Evolutionary conservation across 2,113 vertebrate genomes (phyloP), one percentile per base, ranked within the genome.

Genomic region (Zosterops pallidus): DNA sequence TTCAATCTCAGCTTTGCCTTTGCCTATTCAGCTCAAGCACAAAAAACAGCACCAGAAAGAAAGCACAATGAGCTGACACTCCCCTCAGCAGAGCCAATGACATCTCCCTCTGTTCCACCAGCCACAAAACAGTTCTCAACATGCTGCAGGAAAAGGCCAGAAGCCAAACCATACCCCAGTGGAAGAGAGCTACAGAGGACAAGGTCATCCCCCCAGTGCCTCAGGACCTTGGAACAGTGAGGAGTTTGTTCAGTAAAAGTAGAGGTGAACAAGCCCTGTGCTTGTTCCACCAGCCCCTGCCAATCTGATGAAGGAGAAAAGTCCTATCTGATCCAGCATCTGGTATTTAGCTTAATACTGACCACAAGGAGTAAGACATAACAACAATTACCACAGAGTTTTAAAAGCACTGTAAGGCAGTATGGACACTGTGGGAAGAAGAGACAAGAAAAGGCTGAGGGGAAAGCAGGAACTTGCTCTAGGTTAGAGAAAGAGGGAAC

Each of bases 181-280:
- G 79, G 88, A 92, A 90, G 71, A 65, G 28, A 83, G 50, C 41
- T 77, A 57, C 79, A 46, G 55, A 85, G 75, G 75, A 76, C 82
- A 85, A 92, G 82, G 82, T 83, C 79, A 65, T 83, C 10, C n/a
- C n/a, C 35, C 21, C 37, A 83, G 55, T 1, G 46, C 35, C 75
- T 46, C 53, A 69, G 28, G 71, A 90, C 75, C 65, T 62, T 37
- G 11, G 64, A 95, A 96, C 55, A 92, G 37, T 26, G 24, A 76
- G n/a, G 50, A 88, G 63, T 83, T 85, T 90, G 88, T 76, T 93
- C 75, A 69, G 70, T 19, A 42, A 28, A 90, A 82, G 14, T 86
- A 47, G 75, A 95, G 59, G 71, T 90, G 86, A 95, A 90, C 75
- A 88, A 93, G 75, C 28, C 71, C 88, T 46, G 46, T 31, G 62